Evolutionary conservation across 2,113 vertebrate genomes (phyloP).

Genomic region (Apaloderma vittatum): DNA sequence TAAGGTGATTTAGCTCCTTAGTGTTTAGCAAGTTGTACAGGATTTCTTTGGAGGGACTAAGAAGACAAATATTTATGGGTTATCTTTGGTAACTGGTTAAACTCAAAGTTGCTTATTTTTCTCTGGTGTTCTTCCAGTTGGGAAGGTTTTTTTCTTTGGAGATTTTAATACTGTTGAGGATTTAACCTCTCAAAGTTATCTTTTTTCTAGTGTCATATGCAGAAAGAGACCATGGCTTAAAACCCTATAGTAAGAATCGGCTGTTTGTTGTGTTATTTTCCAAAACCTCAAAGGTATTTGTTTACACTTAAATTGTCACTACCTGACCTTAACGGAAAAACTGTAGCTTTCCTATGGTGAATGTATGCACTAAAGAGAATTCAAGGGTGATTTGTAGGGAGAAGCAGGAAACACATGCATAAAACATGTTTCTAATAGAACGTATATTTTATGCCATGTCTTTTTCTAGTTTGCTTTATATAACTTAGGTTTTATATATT

Average conservation of each 20-base stretch:
- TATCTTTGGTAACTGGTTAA: background rate
- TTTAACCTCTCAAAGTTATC: background rate
- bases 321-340: background rate
- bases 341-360: conserved; percentile 18
- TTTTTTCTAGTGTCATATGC: background rate
- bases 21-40: background rate
- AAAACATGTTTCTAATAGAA: background rate
- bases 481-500: background rate
- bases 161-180: background rate
- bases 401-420: background rate
- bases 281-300: background rate
- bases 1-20: background rate
- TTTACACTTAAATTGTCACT: conserved; percentile 38
- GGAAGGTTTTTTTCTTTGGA: background rate
- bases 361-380: conserved; percentile 10
- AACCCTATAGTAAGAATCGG: background rate
- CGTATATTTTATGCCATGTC: background rate
- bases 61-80: background rate
- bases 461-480: conserved; percentile 17
- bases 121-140: background rate
- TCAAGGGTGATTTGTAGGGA: background rate
- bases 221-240: conserved; percentile 1
- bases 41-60: background rate
- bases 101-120: background rate
- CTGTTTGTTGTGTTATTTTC: conserved; percentile 19